Conservation (phyloP, 1,140 invertebrate genomes). For the Panulirus ornatus region DNA sequence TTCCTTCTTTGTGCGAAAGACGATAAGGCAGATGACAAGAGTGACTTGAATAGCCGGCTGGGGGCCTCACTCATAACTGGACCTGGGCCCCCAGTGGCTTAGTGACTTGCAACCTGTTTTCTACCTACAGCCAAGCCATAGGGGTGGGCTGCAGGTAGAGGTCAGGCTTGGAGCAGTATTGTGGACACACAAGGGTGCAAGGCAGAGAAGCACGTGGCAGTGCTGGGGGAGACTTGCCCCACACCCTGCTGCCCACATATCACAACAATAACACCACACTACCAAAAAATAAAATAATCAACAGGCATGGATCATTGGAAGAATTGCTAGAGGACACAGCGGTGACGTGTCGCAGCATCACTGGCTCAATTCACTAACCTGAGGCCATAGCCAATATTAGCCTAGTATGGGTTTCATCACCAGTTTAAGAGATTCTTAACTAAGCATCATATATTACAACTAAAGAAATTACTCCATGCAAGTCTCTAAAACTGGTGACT, state of each 20-base stretch:
- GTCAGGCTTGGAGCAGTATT: constrained; percentile 19
- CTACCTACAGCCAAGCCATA: constrained; percentile 25
- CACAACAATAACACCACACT: constrained; percentile 49
- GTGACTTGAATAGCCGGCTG: constrained; percentile 53
- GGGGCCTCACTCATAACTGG: constrained; percentile 71
- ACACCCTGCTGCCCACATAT: constrained; percentile 50
- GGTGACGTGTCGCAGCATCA: constrained; percentile 58
- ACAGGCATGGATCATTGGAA: constrained; percentile 57
- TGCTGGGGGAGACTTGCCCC: constrained; percentile 71
- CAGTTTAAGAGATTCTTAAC: constrained; percentile 37
- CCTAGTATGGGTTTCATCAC: constrained; percentile 4
- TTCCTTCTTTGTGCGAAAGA: constrained; percentile 73
- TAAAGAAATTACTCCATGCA: constrained; percentile 21
- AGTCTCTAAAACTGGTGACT: constrained; percentile 10
- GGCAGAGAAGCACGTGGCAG: constrained; percentile 64
- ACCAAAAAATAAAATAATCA: constrained; percentile 29
- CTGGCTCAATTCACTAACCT: constrained; percentile 54
- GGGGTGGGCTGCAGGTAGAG: constrained; percentile 42
- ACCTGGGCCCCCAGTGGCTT: constrained; percentile 62
- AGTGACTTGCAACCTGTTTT: constrained; percentile 25
- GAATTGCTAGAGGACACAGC: constrained; percentile 62
- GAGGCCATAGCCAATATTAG: constrained; percentile 39
- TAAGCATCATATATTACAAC: constrained; percentile 31
- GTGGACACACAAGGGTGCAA: constrained; percentile 57
- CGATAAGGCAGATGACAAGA: constrained; percentile 73